phyloP scores from a whole-genome alignment of 2,797 vertebrate species.

The Lithobates sylvaticus region DNA sequence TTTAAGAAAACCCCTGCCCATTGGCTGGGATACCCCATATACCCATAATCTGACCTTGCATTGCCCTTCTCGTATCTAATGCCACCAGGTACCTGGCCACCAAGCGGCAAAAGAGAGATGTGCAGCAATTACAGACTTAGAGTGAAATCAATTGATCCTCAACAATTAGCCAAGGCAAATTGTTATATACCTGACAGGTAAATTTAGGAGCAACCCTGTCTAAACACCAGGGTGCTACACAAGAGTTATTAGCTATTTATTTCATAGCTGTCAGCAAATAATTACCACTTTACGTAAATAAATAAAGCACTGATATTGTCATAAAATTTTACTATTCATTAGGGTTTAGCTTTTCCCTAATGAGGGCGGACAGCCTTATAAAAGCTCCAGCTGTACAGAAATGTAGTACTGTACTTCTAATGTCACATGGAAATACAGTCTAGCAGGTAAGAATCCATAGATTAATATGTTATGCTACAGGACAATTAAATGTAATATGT shows the following conservation, averaged over 20 bases:
- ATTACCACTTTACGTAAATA: neutral
- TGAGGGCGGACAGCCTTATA: conserved; percentile 21
- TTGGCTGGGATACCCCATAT: too few species aligned
- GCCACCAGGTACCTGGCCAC: too few species aligned
- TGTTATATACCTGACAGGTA: too few species aligned
- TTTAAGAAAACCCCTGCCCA: too few species aligned
- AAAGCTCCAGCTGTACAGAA: neutral
- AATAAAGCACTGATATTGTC: neutral
- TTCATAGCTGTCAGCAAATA: neutral
- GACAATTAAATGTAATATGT: neutral
- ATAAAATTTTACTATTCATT: neutral
- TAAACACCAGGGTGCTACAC: too few species aligned
- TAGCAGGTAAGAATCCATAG: neutral
- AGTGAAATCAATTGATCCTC: too few species aligned
- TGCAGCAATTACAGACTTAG: too few species aligned
- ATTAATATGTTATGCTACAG: neutral
- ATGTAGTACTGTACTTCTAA: neutral
- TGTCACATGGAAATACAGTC: neutral
- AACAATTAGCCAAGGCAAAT: too few species aligned
- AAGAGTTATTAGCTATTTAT: neutral
- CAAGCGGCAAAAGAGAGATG: too few species aligned
- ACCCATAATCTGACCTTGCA: too few species aligned
- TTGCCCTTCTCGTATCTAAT: too few species aligned
- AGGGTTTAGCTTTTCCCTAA: neutral
- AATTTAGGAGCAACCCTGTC: too few species aligned